These are phyloP conservation scores for Hippocampus zosterae DNA, from an alignment of 2,113 vertebrate species.

Conservation along the genomic window DNA sequence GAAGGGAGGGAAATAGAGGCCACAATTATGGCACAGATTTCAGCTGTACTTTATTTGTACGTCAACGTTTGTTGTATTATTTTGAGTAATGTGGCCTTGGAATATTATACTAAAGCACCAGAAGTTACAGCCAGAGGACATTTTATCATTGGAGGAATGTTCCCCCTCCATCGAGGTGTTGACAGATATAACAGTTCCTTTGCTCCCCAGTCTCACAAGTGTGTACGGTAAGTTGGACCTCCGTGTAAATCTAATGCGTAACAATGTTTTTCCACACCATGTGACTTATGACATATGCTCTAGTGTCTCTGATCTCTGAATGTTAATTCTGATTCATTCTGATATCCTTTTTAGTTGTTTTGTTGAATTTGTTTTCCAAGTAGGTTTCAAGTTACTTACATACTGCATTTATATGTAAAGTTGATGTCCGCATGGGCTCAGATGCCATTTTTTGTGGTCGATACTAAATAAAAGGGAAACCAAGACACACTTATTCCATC, in stretches of 20 bases:
- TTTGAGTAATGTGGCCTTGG: background rate
- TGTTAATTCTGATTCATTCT: background rate
- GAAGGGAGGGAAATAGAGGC: background rate
- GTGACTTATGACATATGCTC: background rate
- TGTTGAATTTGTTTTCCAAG: background rate
- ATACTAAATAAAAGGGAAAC: no score
- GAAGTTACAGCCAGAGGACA: conserved; percentile 44
- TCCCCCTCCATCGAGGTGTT: conserved; percentile 48
- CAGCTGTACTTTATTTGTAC: conserved; percentile 2
- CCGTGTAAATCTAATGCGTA: background rate
- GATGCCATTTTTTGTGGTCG: no score
- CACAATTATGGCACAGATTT: conserved; percentile 17
- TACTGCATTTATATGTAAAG: background rate
- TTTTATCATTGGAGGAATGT: conserved; percentile 63
- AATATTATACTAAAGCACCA: rapidly evolving
- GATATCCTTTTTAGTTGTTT: background rate
- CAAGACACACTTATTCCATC: no score
- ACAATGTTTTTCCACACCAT: background rate
- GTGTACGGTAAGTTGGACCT: conserved; percentile 72
- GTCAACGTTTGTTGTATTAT: conserved; percentile 7
- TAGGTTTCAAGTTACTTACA: background rate
- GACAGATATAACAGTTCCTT: conserved; percentile 34
- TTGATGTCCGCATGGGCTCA: background rate
- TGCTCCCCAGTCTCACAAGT: conserved; percentile 67
- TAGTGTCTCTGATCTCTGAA: background rate